Conservation (phyloP, 1,140 invertebrate genomes). For the Saccostrea glomerata region DNA sequence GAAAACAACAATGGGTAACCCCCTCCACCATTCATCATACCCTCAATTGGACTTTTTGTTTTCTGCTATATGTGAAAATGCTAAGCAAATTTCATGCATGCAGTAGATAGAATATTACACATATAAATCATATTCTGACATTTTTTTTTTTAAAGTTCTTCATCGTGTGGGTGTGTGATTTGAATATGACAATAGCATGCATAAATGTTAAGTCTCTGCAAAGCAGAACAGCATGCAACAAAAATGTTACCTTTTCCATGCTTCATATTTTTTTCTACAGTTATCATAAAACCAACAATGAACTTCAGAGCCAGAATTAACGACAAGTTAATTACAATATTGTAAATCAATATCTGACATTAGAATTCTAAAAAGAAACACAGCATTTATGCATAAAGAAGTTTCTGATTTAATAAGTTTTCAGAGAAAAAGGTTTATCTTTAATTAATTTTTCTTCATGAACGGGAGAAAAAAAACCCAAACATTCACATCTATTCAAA, state of each 20-base stretch:
- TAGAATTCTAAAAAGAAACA: neutral
- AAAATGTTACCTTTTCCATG: constrained; percentile 22
- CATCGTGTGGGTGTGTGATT: neutral
- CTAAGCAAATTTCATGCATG: constrained; percentile 1
- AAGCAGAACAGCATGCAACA: constrained; percentile 16
- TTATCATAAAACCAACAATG: neutral
- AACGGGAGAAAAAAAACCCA: neutral
- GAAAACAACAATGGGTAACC: neutral
- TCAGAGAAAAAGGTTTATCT: neutral
- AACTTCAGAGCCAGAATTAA: neutral
- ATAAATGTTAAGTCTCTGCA: neutral
- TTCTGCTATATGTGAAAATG: neutral
- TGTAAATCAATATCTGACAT: neutral
- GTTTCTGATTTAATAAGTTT: neutral
- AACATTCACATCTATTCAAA: too few species aligned
- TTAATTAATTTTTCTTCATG: neutral
- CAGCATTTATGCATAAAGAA: neutral
- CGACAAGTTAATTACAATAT: neutral
- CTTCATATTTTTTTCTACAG: neutral
- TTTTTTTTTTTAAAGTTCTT: neutral
- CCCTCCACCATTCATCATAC: neutral
- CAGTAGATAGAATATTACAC: too few species aligned
- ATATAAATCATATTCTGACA: neutral
- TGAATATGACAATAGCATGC: neutral
- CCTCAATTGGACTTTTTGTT: neutral